These are phyloP conservation scores for Heteromurus nitidus DNA, from an alignment of 2,888 invertebrate genomes.

Conservation along the genomic window DNA sequence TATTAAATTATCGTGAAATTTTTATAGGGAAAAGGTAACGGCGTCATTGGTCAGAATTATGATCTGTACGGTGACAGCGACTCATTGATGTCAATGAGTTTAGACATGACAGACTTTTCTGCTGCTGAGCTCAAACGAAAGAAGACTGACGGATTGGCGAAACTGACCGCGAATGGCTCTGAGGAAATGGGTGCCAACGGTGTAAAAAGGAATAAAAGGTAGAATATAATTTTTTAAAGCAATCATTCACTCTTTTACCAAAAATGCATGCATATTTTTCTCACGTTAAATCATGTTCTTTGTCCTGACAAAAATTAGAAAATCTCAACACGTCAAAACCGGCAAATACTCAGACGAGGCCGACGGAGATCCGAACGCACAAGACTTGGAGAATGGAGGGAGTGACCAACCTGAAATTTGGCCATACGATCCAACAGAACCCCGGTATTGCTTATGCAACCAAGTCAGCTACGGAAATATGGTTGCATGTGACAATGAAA, in stretches of 20 bases:
- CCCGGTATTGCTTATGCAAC: constrained; percentile 96
- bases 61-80: constrained; percentile 46
- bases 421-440: constrained; percentile 82
- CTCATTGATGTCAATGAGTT: constrained; percentile 17
- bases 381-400: constrained; percentile 44
- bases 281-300: too few relatives aligned
- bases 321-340: constrained; percentile 48
- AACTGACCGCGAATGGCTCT: constrained; percentile 31
- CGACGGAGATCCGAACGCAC: constrained; percentile 22
- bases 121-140: constrained; percentile 59
- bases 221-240: not conserved
- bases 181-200: constrained; percentile 46
- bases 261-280: too few relatives aligned
- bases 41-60: constrained; percentile 44
- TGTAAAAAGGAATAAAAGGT: constrained; percentile 50
- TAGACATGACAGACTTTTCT: constrained; percentile 54
- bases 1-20: not conserved
- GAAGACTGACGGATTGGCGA: constrained; percentile 56
- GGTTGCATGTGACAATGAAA: constrained; percentile 99
- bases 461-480: constrained; percentile 88
- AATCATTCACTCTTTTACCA: not conserved
- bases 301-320: constrained; percentile 13
- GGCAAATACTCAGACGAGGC: constrained; percentile 45
- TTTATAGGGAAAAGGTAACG: not conserved
- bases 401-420: constrained; percentile 48